Percentiles rank a stretch among this genome's conserved stretches.
Conservation (phyloP, 2,113 vertebrate genomes). For the Ammodytes marinus region DNA sequence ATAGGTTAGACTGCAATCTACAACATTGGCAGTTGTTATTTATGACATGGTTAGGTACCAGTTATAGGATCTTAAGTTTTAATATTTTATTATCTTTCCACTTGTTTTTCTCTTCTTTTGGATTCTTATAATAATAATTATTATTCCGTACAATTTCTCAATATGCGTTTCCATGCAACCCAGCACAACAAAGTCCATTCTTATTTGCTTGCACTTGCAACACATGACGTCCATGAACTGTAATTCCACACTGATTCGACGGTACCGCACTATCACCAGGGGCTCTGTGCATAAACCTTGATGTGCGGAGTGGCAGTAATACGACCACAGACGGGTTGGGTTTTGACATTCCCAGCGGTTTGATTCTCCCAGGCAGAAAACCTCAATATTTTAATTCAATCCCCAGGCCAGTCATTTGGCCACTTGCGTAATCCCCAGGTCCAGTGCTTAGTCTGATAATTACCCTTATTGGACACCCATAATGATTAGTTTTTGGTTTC, state of each 20-base stretch:
- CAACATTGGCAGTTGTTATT: neutral
- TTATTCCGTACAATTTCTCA: neutral
- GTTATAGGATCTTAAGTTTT: neutral
- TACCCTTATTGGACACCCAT: constrained; percentile 82
- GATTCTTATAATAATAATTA: neutral
- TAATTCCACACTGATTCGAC: constrained; percentile 60
- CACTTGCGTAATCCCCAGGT: constrained; percentile 72
- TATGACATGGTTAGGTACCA: neutral
- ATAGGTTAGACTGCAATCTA: constrained; percentile 15
- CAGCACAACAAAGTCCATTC: constrained; percentile 8
- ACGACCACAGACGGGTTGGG: constrained; percentile 44
- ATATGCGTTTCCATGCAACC: neutral
- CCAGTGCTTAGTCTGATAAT: constrained; percentile 78
- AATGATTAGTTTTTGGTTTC: constrained; percentile 83
- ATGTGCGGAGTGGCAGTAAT: constrained; percentile 51
- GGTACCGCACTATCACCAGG: constrained; percentile 32
- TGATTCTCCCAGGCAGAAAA: constrained; percentile 77
- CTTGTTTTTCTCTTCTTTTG: neutral
- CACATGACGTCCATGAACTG: constrained; percentile 18
- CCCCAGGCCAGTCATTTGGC: constrained; percentile 77
- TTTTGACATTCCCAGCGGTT: constrained; percentile 67
- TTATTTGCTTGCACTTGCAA: constrained; percentile 39
- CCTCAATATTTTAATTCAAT: constrained; percentile 81
- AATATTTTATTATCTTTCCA: neutral
- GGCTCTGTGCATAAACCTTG: constrained; percentile 40